These are phyloP conservation scores for Lycophotia porphyrea DNA, from an alignment of 2,888 invertebrate genomes.

Conservation along the genomic window DNA sequence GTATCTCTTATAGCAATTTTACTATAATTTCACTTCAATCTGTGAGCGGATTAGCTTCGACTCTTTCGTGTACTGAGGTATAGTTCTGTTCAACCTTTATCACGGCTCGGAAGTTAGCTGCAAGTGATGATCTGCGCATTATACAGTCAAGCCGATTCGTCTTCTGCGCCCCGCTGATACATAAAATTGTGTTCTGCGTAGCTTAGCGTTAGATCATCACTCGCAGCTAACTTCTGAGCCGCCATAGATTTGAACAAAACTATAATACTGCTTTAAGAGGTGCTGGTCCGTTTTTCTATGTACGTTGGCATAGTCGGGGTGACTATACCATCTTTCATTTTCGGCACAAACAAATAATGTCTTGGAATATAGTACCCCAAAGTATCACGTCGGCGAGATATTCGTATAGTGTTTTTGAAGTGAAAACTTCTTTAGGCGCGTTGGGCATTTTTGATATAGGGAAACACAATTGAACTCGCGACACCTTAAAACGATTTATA, in stretches of 20 bases:
- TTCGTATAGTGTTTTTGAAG: no score
- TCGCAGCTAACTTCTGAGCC: neutral
- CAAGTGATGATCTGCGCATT: no score
- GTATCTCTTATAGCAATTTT: neutral
- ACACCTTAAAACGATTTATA: no score
- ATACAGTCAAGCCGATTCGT: neutral
- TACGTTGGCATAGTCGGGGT: neutral
- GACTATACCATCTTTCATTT: neutral
- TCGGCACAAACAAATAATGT: neutral
- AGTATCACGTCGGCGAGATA: neutral
- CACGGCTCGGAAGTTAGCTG: neutral
- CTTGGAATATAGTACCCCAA: neutral
- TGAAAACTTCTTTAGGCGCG: no score
- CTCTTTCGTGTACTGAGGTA: neutral
- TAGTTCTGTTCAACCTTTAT: neutral
- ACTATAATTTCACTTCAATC: neutral
- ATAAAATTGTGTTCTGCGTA: neutral
- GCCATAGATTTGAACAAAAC: neutral
- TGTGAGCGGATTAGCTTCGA: neutral
- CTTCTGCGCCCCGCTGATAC: neutral
- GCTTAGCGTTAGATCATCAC: neutral
- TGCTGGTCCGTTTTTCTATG: neutral
- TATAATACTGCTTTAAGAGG: neutral
- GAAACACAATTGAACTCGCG: no score
- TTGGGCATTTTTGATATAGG: no score